Conservation (phyloP, 2,888 invertebrate species). For the Epiblema foenella region DNA sequence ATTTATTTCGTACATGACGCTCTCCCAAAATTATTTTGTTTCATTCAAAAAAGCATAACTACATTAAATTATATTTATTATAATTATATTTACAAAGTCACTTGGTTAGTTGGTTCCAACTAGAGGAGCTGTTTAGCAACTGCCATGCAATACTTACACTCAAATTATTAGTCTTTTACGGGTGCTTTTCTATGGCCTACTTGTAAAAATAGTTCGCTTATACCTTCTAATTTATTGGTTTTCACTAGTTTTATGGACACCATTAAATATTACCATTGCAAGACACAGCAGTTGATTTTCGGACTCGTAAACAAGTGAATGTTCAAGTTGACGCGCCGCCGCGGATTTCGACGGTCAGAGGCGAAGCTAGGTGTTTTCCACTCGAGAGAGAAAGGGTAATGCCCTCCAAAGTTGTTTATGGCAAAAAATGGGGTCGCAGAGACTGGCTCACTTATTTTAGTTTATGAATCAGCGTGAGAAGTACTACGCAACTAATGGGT, state of each 20-base stretch:
- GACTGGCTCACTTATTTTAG: constrained; percentile 80
- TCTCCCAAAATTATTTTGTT: too few relatives aligned
- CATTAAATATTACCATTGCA: neutral
- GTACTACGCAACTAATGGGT: constrained; percentile 67
- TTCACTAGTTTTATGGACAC: neutral
- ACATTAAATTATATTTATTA: too few relatives aligned
- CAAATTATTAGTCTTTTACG: neutral
- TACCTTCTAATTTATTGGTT: neutral
- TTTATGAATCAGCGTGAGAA: constrained; percentile 82
- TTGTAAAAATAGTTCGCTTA: neutral
- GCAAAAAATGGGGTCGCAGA: constrained; percentile 83
- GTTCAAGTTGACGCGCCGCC: constrained; percentile 42
- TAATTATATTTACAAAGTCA: too few relatives aligned
- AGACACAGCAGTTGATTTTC: neutral
- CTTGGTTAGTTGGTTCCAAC: too few relatives aligned
- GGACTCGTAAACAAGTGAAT: constrained; percentile 30
- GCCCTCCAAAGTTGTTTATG: constrained; percentile 83
- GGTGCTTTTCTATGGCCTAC: neutral
- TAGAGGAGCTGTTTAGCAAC: neutral
- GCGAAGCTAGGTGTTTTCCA: constrained; percentile 74
- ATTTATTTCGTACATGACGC: neutral
- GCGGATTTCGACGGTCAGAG: constrained; percentile 64
- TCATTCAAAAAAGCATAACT: too few relatives aligned
- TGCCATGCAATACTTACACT: neutral
- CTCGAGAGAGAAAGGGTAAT: constrained; percentile 75